Conservation (phyloP, 2,797 vertebrate genomes). For the Anableps anableps region DNA sequence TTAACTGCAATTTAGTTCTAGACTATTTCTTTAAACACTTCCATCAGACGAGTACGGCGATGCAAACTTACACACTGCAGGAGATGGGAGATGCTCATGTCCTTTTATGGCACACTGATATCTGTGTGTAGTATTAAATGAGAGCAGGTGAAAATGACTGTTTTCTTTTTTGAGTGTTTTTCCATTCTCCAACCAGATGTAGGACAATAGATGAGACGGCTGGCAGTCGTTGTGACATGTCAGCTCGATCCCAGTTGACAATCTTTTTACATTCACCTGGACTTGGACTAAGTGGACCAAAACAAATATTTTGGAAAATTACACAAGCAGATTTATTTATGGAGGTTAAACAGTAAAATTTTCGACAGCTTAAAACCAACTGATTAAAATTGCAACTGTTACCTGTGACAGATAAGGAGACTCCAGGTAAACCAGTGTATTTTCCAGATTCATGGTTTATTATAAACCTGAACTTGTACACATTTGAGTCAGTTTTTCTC, state of each 20-base stretch:
- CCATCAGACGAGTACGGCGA: background rate
- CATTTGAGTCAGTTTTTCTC: background rate
- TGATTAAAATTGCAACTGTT: background rate
- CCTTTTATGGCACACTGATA: slow-evolving; percentile 24
- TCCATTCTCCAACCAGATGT: slow-evolving; percentile 30
- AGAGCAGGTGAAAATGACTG: rapidly evolving
- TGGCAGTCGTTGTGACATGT: slow-evolving; percentile 31
- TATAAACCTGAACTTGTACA: slow-evolving; percentile 8
- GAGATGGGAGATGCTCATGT: background rate
- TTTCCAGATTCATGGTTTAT: rapidly evolving
- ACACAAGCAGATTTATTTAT: background rate
- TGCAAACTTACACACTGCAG: slow-evolving; percentile 34
- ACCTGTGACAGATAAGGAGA: slow-evolving; percentile 13
- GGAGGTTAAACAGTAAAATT: background rate
- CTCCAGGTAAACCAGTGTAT: slow-evolving; percentile 5
- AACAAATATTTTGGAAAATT: background rate
- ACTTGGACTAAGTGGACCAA: background rate
- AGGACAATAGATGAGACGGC: background rate
- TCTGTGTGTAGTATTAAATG: background rate
- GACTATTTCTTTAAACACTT: background rate
- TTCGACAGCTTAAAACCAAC: background rate
- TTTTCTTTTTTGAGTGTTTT: rapidly evolving
- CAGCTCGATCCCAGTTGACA: background rate
- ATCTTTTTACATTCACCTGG: background rate
- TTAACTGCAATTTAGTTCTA: background rate